Base-by-base conservation (phyloP, 2,888 invertebrate species). In the Pherbina coryleti region DNA sequence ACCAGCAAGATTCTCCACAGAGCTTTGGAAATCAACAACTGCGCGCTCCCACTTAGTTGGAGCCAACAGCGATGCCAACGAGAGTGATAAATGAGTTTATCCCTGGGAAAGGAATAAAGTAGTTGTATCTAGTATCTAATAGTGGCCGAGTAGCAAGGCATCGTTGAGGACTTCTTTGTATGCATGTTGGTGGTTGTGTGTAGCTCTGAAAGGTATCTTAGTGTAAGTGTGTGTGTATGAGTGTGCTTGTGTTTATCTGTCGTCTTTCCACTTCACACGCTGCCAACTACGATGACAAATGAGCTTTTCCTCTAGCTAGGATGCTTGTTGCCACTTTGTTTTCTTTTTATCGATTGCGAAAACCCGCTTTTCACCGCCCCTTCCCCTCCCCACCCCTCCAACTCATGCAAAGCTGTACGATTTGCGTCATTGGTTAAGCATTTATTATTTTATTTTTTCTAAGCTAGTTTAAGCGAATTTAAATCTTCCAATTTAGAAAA, bases 241-340 rank as follows among this genome's bases (percentile, higher is more conserved):
- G 19, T 9, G 55, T 55, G 17, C n/a, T 5, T 57, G 60, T 72
- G 37, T 72, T 14, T 57, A 44, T 72, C 37, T 57, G 49, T 49
- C 44, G 37, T 49, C 25, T 49, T 57, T 60, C n/a, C 49, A 14
- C 73, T 62, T 73, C 73, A 73, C 44, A 73, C 73, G 62, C 62
- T 73, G 73, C 73, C 73, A 73, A 62, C 73, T 19, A 37, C 22
- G 49, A 73, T 60, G 73, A 73, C 62, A 73, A 73, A 73, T 73
- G 73, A 62, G 62, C 19, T 28, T 72, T 73, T 73, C 72, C 73
- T 73, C 17, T 44, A 62, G 37, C 62, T 60, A 44, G 37, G 14
- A 62, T 49, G 28, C n/a, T 25, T 5, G 64, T 28, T 64, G 17
- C 31, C 14, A 17, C 34, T 34, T 11, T 28, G 5, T 34, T 71